Evolutionary conservation across 2,797 vertebrate genomes (phyloP), one percentile per base, ranked within the genome.

Genomic region (Labeo calbasu): DNA sequence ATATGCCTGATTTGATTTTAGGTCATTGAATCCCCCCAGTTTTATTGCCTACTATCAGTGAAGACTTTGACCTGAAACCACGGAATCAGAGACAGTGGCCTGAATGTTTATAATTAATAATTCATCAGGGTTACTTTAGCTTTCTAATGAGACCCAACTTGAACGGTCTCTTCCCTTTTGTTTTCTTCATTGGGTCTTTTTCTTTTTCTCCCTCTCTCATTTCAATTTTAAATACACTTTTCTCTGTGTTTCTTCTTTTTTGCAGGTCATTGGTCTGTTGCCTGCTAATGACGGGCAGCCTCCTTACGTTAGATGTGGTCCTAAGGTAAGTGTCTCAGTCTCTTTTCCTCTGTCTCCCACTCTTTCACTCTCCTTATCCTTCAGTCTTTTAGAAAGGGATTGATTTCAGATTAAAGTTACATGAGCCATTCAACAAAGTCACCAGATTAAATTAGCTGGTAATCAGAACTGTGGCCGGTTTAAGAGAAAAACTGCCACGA

Each of bases 191-290:
- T 23, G 1, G 17, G 19, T n/a, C 12, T 11, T 2, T 6, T n/a
- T 57, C 21, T 76, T n/a, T 63, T 15, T 69, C 78, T 68, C 73
- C 32, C 36, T 70, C 21, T 81, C 61, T 81, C 8, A 48, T 78
- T 50, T 51, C 25, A 65, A 19, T 70, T 50, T 46, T n/a, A 76
- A 76, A 78, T 81, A 7, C 65, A 15, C 65, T 21, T 65, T 50
- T 77, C 14, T 77, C 19, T 46, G 5, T 13, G 4, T 28, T 32
- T 36, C 2, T 40, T 63, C 19, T 78, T 23, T 28, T 70, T 55
- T 65, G 61, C 88, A 96, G 95, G 95, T 96, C 85, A 96, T 95
- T 72, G 93, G 93, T 63, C 77, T 95, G 92, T 61, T 90, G 86
- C 95, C 95, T 88, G 92, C 92, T 82, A 90, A 82, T 17, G 43